Evolutionary conservation across 2,888 invertebrate genomes (phyloP).

Genomic region (Trachelus stipa): DNA sequence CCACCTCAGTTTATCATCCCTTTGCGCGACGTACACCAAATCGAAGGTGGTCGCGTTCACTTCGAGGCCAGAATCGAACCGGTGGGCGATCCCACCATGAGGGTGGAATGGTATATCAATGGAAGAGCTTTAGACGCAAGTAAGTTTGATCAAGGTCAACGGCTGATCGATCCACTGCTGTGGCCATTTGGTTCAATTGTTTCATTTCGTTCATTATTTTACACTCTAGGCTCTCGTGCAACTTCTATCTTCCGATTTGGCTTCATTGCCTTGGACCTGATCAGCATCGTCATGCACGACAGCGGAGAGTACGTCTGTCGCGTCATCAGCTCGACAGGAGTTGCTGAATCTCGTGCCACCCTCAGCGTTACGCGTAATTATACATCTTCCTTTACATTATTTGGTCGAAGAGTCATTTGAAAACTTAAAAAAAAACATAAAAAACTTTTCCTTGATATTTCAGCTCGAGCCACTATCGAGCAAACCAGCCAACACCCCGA

Average conservation of each 20-base stretch:
- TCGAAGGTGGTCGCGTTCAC: constrained; percentile 93
- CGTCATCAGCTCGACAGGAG: constrained; percentile 87
- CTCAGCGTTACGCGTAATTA: constrained; percentile 77
- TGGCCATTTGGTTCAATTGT: not conserved
- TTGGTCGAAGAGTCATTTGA: not conserved
- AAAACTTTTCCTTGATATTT: constrained; percentile 16
- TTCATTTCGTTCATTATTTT: not conserved
- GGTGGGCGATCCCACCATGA: constrained; percentile 96
- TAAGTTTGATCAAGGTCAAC: constrained; percentile 68
- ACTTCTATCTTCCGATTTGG: constrained; percentile 97
- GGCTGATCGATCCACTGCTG: constrained; percentile 13
- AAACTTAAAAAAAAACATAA: not conserved
- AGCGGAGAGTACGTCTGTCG: constrained; percentile 92
- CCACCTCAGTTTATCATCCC: constrained; percentile 94
- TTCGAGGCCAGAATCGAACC: constrained; percentile 98
- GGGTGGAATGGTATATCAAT: constrained; percentile 95
- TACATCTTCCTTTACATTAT: not conserved
- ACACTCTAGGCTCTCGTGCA: constrained; percentile 86
- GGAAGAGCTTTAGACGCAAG: constrained; percentile 92
- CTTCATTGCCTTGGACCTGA: constrained; percentile 93
- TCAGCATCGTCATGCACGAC: constrained; percentile 87
- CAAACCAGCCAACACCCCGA: constrained; percentile 91
- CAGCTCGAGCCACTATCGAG: constrained; percentile 84
- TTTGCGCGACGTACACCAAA: constrained; percentile 81
- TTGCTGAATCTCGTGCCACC: constrained; percentile 86